Percentiles rank a stretch among this genome's conserved stretches.
phyloP scores from a whole-genome alignment of 2,113 vertebrate genomes.

The Edolisoma coerulescens region DNA sequence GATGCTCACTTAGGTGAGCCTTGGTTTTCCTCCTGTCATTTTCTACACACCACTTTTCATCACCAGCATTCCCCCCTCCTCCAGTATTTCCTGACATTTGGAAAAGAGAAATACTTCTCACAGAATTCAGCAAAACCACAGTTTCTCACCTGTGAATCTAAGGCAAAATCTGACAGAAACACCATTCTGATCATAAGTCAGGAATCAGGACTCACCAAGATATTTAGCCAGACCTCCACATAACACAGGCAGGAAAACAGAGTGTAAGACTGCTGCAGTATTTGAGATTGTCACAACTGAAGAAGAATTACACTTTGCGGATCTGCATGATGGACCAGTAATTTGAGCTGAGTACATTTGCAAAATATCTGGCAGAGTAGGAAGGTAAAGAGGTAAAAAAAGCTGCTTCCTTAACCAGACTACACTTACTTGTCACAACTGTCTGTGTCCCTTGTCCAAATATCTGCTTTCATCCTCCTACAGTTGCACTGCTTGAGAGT shows the following conservation, averaged over 20 bases:
- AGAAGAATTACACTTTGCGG: not conserved
- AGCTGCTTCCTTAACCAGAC: not conserved
- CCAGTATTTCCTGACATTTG: not conserved
- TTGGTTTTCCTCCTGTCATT: not conserved
- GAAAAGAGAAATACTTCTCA: not conserved
- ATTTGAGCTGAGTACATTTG: not conserved
- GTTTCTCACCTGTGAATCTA: not conserved
- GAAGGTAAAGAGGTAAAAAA: not conserved
- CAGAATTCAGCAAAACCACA: not conserved
- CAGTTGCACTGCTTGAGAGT: not conserved
- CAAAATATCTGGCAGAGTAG: not conserved
- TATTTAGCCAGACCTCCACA: not conserved
- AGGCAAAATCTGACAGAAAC: not conserved
- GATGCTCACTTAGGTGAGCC: not conserved
- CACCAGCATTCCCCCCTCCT: not conserved
- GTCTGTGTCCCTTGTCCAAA: not conserved
- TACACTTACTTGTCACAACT: not conserved
- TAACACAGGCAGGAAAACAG: rapidly evolving
- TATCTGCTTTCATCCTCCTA: not conserved
- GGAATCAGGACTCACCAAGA: not conserved
- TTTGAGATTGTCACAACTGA: not conserved
- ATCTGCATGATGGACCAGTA: not conserved
- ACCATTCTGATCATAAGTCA: not conserved
- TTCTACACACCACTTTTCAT: not conserved
- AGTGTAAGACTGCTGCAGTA: not conserved